Evolutionary conservation across 2,113 vertebrate species (phyloP).

Genomic region (Cheirogaleus medius): DNA sequence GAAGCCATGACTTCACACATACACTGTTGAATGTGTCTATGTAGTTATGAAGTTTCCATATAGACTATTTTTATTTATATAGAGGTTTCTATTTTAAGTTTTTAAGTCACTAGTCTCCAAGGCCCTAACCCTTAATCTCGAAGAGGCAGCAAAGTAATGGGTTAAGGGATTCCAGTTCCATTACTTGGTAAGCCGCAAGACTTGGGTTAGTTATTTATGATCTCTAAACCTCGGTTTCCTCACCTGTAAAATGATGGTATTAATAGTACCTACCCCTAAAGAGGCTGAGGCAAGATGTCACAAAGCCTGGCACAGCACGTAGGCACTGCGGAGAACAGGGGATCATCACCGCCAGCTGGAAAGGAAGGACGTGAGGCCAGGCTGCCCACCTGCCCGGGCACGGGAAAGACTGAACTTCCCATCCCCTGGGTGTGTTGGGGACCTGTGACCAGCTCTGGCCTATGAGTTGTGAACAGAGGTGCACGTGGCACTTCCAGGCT

Average conservation of each 20-base stretch:
- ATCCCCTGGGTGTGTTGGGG: background rate
- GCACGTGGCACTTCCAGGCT: background rate
- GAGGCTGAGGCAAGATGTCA: background rate
- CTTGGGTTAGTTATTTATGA: background rate
- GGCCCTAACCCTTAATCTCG: background rate
- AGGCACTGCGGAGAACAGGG: background rate
- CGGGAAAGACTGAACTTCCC: background rate
- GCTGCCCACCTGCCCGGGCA: too few species aligned
- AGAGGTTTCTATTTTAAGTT: background rate
- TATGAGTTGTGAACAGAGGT: background rate
- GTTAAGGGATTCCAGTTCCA: background rate
- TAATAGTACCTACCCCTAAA: fast-evolving
- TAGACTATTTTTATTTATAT: background rate
- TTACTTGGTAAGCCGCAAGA: background rate
- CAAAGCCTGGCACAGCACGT: background rate
- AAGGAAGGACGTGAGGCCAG: background rate
- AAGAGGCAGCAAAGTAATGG: background rate
- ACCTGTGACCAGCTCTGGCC: background rate
- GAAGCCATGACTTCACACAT: background rate
- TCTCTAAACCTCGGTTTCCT: background rate
- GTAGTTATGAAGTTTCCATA: background rate
- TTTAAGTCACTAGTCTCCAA: background rate
- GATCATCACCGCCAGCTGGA: fast-evolving
- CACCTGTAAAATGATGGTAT: too few species aligned
- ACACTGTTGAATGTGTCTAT: background rate